phyloP scores from a whole-genome alignment of 2,113 vertebrate genomes.

The Octodon degus region DNA sequence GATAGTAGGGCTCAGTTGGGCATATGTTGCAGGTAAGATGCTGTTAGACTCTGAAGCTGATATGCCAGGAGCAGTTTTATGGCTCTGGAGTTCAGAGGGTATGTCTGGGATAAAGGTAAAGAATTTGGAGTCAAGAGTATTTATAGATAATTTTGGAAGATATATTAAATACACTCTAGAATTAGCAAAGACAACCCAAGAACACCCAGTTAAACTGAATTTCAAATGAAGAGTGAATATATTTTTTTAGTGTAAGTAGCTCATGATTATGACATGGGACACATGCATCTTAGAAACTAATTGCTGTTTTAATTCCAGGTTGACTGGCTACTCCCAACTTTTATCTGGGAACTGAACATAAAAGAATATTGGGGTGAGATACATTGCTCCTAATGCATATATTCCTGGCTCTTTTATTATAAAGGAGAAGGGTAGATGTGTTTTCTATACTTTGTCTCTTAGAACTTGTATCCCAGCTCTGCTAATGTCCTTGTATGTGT shows the following conservation, averaged over 20 bases:
- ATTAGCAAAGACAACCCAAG: conserved; percentile 25
- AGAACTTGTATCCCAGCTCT: background rate
- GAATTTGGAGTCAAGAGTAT: background rate
- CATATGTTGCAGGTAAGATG: background rate
- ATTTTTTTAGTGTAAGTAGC: conserved; percentile 7
- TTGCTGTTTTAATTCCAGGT: background rate
- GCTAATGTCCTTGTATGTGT: background rate
- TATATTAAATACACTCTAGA: background rate
- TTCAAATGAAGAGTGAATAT: background rate
- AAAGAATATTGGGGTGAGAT: background rate
- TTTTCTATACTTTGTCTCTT: conserved; percentile 3
- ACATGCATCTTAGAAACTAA: conserved; percentile 14
- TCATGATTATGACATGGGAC: background rate
- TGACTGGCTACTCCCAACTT: background rate
- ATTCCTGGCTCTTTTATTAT: conserved; percentile 5
- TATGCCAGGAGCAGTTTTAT: background rate
- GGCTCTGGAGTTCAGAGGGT: background rate
- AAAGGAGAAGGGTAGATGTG: background rate
- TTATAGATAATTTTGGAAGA: conserved; percentile 48
- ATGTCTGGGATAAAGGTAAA: conserved; percentile 28
- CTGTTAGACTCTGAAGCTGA: background rate
- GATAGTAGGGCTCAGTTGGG: background rate
- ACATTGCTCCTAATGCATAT: background rate
- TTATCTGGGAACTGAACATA: background rate
- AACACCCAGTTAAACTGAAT: conserved; percentile 9